phyloP scores from a whole-genome alignment of 1,140 invertebrate species.

The Lordiphosa clarofinis region DNA sequence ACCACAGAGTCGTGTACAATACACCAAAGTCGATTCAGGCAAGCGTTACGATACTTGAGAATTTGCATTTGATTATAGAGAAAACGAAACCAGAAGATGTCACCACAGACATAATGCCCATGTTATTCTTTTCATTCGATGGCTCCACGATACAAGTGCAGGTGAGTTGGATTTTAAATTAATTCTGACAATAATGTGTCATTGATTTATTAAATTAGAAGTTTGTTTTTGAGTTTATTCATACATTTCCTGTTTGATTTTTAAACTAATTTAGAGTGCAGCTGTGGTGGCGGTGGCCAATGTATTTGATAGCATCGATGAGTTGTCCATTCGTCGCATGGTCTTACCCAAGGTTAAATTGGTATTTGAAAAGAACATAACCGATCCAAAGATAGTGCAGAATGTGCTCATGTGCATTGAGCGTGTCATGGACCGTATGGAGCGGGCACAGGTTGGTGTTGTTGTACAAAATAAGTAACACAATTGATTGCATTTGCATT shows the following conservation, averaged over 20 bases:
- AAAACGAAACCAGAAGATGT: slow-evolving; percentile 92
- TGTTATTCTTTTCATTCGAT: slow-evolving; percentile 94
- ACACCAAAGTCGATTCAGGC: slow-evolving; percentile 94
- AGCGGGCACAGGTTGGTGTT: slow-evolving; percentile 84
- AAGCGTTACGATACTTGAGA: slow-evolving; percentile 94
- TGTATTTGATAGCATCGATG: slow-evolving; percentile 91
- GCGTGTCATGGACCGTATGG: slow-evolving; percentile 89
- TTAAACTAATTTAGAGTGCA: slow-evolving; percentile 84
- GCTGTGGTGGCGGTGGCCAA: slow-evolving; percentile 93
- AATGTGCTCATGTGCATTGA: slow-evolving; percentile 89
- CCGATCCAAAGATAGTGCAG: slow-evolving; percentile 88
- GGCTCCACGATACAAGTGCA: slow-evolving; percentile 95
- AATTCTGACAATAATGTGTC: neutral
- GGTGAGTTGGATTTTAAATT: slow-evolving; percentile 81
- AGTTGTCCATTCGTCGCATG: slow-evolving; percentile 89
- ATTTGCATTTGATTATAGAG: slow-evolving; percentile 93
- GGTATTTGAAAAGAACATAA: slow-evolving; percentile 92
- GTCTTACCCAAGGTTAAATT: slow-evolving; percentile 93
- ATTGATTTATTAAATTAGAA: slow-evolving; percentile 4
- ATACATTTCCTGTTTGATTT: neutral
- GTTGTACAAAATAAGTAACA: neutral
- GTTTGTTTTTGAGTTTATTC: neutral
- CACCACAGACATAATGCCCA: slow-evolving; percentile 89
- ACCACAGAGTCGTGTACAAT: slow-evolving; percentile 85
- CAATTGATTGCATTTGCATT: slow-evolving; percentile 5